Evolutionary conservation across 2,888 invertebrate species (phyloP).

Genomic region (Loripinus fragilis): DNA sequence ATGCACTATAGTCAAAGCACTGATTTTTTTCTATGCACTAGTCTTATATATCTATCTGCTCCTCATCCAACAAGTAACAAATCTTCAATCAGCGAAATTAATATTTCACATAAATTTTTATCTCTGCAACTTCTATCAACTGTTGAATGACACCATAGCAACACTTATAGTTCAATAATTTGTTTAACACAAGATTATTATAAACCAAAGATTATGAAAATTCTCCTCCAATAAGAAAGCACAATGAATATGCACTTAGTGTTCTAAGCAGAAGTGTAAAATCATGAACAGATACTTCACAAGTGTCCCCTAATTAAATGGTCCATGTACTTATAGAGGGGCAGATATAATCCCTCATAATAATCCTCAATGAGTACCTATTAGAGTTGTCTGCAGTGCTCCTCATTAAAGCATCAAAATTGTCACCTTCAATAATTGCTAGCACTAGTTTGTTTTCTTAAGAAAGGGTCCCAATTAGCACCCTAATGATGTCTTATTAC

Average conservation of each 20-base stretch:
- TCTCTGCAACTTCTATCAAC: no score
- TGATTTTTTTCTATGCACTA: no score
- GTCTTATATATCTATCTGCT: neutral
- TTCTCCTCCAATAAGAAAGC: no score
- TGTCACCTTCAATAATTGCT: slow-evolving; percentile 4
- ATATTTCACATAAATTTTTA: no score
- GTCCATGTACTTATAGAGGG: neutral
- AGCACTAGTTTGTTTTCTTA: neutral
- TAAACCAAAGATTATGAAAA: neutral
- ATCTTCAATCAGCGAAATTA: no score
- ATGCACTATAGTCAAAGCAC: no score
- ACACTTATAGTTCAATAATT: no score
- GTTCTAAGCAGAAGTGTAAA: slow-evolving; percentile 9
- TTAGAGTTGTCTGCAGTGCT: neutral
- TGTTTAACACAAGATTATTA: neutral
- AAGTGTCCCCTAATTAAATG: neutral
- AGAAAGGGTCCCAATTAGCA: slow-evolving; percentile 1
- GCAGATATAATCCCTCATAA: neutral
- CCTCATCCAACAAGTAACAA: neutral
- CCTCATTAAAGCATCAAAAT: slow-evolving; percentile 9
- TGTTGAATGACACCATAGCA: no score
- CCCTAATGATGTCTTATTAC: neutral
- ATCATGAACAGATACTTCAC: slow-evolving; percentile 10
- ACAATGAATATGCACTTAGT: slow-evolving; percentile 1
- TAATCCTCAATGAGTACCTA: slow-evolving; percentile 11